A percentile compares a stretch with the other conserved stretches of the same genome.
These are phyloP conservation scores for Drosophila albomicans DNA, from an alignment of 1,140 invertebrate species.

Conservation along the genomic window DNA sequence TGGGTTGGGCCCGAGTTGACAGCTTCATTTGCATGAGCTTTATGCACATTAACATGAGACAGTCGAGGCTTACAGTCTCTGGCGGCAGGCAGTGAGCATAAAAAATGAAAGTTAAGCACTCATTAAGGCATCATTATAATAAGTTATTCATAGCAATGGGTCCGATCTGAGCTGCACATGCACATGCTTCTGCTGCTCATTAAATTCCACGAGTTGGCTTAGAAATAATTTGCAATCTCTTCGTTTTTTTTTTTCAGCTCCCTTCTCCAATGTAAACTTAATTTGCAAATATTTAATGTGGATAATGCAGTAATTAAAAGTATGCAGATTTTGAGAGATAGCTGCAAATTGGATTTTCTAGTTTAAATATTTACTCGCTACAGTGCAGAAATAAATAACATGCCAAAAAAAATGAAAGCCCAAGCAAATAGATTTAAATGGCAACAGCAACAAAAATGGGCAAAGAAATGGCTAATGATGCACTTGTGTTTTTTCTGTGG, in stretches of 20 bases:
- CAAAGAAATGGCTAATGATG: constrained; percentile 47
- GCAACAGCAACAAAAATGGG: neutral
- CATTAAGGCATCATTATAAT: constrained; percentile 76
- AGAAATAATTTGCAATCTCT: constrained; percentile 34
- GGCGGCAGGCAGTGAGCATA: constrained; percentile 36
- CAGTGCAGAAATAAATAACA: constrained; percentile 7
- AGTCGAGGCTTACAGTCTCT: neutral
- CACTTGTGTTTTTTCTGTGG: constrained; percentile 6
- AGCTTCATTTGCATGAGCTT: constrained; percentile 44
- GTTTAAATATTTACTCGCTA: neutral
- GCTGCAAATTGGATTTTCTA: constrained; percentile 15
- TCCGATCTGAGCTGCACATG: constrained; percentile 2
- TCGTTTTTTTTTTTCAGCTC: neutral
- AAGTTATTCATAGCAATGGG: constrained; percentile 58
- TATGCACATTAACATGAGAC: constrained; percentile 28
- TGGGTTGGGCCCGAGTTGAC: constrained; percentile 34
- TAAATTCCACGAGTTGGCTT: constrained; percentile 48
- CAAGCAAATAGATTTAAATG: constrained; percentile 26
- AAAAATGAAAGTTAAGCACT: constrained; percentile 77
- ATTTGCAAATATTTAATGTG: constrained; percentile 9
- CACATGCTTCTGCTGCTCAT: constrained; percentile 38
- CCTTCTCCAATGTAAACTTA: neutral
- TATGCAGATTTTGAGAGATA: neutral
- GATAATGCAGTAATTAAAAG: constrained; percentile 31
- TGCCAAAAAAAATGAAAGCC: constrained; percentile 8